Conservation (phyloP, 2,888 invertebrate genomes). For the Listrodromus nycthemerus region DNA sequence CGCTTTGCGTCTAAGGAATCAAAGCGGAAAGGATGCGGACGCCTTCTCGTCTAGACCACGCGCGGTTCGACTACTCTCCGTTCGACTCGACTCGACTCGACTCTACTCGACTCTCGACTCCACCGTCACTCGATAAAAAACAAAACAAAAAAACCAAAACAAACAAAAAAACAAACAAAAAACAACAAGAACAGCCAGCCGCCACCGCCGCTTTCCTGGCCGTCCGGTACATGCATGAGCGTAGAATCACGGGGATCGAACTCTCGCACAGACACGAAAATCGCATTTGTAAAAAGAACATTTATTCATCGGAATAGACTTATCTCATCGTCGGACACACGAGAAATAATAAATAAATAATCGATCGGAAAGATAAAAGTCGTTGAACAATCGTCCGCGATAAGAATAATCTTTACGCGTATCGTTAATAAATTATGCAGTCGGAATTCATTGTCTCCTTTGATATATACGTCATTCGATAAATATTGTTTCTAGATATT, state of each 20-base stretch:
- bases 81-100: slow-evolving; percentile 65
- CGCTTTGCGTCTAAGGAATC: slow-evolving; percentile 49
- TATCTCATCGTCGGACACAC: neutral
- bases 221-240: slow-evolving; percentile 76
- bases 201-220: slow-evolving; percentile 75
- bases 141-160: slow-evolving; percentile 35
- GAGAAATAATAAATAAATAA: neutral
- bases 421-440: neutral
- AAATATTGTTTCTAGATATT: too few species aligned
- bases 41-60: slow-evolving; percentile 77
- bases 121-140: slow-evolving; percentile 80
- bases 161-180: slow-evolving; percentile 74
- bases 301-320: neutral
- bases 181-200: slow-evolving; percentile 45
- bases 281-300: neutral
- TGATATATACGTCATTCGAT: too few species aligned
- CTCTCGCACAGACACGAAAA: neutral
- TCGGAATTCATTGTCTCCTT: too few species aligned
- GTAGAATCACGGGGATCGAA: slow-evolving; percentile 64
- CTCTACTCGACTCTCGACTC: slow-evolving; percentile 77
- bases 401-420: neutral
- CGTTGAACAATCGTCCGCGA: slow-evolving; percentile 12
- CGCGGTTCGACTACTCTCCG: slow-evolving; percentile 71
- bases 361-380: neutral
- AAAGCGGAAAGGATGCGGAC: slow-evolving; percentile 67